These are phyloP conservation scores for Equus quagga DNA, from an alignment of 2,113 vertebrate genomes.

Conservation along the genomic window DNA sequence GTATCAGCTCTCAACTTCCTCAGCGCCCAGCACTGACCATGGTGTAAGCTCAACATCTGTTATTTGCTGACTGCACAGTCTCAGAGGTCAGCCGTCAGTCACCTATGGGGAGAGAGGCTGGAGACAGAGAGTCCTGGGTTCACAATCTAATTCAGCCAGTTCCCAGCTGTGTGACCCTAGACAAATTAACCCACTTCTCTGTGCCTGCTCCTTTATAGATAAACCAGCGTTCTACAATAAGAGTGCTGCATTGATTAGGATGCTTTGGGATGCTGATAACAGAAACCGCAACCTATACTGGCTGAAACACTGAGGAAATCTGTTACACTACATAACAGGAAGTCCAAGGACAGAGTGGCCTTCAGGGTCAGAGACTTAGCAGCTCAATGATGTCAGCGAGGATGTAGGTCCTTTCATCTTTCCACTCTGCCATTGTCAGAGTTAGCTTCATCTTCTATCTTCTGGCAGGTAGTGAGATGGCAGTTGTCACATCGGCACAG, in stretches of 20 bases:
- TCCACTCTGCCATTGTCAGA: background rate
- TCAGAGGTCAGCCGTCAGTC: background rate
- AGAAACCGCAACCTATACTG: background rate
- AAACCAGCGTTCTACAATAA: background rate
- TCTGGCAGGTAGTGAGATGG: background rate
- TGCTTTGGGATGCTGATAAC: background rate
- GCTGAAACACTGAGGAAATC: background rate
- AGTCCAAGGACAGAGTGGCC: background rate
- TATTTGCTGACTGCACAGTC: background rate
- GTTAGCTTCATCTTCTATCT: background rate
- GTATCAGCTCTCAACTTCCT: background rate
- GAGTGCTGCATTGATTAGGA: background rate
- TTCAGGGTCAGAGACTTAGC: background rate
- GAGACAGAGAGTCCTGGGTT: background rate
- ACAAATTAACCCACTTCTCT: background rate
- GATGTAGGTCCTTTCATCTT: no score
- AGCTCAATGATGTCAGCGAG: background rate
- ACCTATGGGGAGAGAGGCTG: background rate
- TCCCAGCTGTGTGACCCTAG: background rate
- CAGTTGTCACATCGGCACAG: background rate
- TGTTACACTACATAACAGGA: background rate
- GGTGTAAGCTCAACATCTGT: accelerated
- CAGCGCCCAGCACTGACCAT: background rate
- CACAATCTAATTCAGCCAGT: background rate
- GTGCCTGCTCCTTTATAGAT: background rate